These are phyloP conservation scores for Platalea minor DNA, from an alignment of 2,797 vertebrate species.

Conservation along the genomic window DNA sequence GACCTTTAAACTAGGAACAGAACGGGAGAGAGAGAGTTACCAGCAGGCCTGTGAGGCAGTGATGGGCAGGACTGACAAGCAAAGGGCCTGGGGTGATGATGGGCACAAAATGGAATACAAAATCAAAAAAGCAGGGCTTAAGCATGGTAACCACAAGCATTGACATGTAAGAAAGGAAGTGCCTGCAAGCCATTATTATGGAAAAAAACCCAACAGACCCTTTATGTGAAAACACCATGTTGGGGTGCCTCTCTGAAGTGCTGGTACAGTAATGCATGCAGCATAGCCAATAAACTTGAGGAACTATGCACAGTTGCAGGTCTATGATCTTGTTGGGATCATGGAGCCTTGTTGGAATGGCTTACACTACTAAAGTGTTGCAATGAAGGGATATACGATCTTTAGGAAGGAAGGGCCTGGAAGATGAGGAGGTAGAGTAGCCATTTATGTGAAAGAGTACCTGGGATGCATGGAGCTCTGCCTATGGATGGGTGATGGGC, in stretches of 20 bases:
- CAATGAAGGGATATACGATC: neutral
- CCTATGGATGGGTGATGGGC: neutral
- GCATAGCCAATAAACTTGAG: neutral
- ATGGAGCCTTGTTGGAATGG: neutral
- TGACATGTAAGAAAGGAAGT: neutral
- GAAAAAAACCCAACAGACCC: neutral
- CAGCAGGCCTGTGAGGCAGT: neutral
- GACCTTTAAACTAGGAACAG: neutral
- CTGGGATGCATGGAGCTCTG: neutral
- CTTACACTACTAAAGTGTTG: neutral
- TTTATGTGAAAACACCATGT: neutral
- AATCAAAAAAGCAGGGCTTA: neutral
- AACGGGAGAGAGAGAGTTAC: neutral
- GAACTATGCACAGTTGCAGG: neutral
- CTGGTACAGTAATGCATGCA: accelerated
- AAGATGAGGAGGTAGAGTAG: neutral
- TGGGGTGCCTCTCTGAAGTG: neutral
- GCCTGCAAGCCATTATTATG: neutral
- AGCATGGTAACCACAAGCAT: too few species aligned
- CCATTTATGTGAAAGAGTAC: neutral
- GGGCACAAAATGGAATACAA: neutral
- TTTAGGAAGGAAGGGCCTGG: neutral
- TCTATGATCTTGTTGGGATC: neutral
- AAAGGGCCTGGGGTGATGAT: neutral
- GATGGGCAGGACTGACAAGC: neutral